These are phyloP conservation scores for Schrankia costaestrigalis DNA, from an alignment of 2,888 invertebrate genomes.

Conservation along the genomic window DNA sequence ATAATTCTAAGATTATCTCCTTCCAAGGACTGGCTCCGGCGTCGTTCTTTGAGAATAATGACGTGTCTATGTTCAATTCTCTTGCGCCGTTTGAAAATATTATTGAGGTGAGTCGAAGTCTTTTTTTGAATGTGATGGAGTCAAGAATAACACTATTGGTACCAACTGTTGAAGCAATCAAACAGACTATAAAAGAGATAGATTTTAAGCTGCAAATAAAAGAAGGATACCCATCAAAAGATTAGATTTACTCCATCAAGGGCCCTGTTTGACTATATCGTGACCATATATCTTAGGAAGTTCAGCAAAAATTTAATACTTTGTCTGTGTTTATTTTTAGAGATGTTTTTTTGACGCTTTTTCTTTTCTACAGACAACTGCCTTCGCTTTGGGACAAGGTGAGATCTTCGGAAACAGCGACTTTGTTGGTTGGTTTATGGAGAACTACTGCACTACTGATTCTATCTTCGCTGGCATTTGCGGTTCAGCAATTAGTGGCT, in stretches of 20 bases:
- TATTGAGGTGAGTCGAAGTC: conserved; percentile 42
- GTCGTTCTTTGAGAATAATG: conserved; percentile 45
- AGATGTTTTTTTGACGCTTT: neutral
- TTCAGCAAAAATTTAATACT: no score
- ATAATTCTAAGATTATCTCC: conserved; percentile 51
- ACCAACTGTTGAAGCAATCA: no score
- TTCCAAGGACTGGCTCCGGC: conserved; percentile 67
- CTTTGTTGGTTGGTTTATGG: conserved; percentile 24
- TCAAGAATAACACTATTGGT: no score
- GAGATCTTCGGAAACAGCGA: conserved; percentile 40
- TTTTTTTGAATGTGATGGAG: no score
- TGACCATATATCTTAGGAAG: no score
- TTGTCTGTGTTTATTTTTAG: neutral
- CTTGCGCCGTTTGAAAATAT: conserved; percentile 37
- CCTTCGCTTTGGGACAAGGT: conserved; percentile 33
- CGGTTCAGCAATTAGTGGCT: conserved; percentile 2
- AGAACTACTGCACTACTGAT: conserved; percentile 18
- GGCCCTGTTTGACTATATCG: no score
- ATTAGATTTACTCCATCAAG: no score
- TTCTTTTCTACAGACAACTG: conserved; percentile 26
- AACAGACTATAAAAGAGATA: no score
- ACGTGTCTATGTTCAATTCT: conserved; percentile 26
- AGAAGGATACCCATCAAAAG: no score
- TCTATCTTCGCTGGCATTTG: conserved; percentile 24
- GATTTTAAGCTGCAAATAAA: no score